Evolutionary conservation across 2,888 invertebrate species (phyloP).

Genomic region (Melinopterus prodromus): DNA sequence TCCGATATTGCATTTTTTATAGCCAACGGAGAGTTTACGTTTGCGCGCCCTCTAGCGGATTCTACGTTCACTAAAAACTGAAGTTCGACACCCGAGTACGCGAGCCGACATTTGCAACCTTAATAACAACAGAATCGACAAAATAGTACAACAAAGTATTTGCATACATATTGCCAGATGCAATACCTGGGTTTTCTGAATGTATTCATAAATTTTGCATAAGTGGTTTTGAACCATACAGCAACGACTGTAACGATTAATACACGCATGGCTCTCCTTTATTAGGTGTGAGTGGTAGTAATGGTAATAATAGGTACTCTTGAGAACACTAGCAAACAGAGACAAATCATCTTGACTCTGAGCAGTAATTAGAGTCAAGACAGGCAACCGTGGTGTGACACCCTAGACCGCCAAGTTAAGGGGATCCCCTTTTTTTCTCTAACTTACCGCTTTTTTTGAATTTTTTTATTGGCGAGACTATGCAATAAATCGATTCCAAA

Average conservation of each 20-base stretch:
- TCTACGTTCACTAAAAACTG: neutral
- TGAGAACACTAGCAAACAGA: too few relatives aligned
- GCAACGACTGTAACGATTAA: neutral
- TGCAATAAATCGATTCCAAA: too few relatives aligned
- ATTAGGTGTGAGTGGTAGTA: too few relatives aligned
- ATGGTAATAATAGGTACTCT: too few relatives aligned
- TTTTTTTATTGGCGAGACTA: too few relatives aligned
- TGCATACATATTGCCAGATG: neutral
- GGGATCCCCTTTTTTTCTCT: too few relatives aligned
- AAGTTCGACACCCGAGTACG: neutral
- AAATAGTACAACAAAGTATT: neutral
- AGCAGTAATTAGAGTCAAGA: too few relatives aligned
- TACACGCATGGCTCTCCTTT: neutral
- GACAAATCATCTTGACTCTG: too few relatives aligned
- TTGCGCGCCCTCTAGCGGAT: neutral
- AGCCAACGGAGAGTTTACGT: neutral
- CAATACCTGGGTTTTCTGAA: neutral
- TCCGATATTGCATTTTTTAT: conserved; percentile 4
- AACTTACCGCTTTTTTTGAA: too few relatives aligned
- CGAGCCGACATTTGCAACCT: neutral
- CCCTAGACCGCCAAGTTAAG: too few relatives aligned
- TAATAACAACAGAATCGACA: neutral
- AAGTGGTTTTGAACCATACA: neutral
- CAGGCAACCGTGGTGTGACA: too few relatives aligned
- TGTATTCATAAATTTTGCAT: neutral